Base-by-base conservation (phyloP, 1,140 invertebrate genomes). In the Carposina sasakii region DNA sequence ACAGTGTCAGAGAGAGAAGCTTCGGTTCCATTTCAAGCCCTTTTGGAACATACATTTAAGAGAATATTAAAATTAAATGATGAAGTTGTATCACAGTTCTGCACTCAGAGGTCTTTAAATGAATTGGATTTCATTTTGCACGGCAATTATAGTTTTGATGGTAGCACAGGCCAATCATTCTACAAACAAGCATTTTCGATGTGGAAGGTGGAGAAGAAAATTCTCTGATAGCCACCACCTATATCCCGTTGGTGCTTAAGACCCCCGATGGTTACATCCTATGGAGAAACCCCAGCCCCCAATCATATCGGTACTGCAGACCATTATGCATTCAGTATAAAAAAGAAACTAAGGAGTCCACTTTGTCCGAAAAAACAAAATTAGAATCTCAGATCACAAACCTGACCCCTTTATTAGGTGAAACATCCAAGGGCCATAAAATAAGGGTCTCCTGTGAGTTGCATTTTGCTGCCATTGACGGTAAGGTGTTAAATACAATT, bases 1-100 rank as follows among this genome's bases (percentile, higher is more conserved):
- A 24, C 15, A 3, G 34, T 48, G 3, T 21, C 16, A 39, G 46
- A 48, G 40, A 48, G n/a, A 48, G 46, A 48, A 26, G 46, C 46
- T 12, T n/a, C 22, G 2, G 34, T 48, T 6, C 22, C 46, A 28
- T 48, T 48, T 2, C 36, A 28, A 10, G 20, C 24, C 12, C 31
- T 48, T 6, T 26, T 48, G 2, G 19, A 16, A 22, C 45, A 48
- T 24, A 48, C 46, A 19, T 26, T 39, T 31, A n/a, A 31, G 15
- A 16, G 36, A 5, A 26, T 48, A 3, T 12, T 48, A 2, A 15
- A 37, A 28, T 28, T 10, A 2, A 23, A 23, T 30, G 36, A 48
- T 20, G 23, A 40, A 26, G 15, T 20, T 21, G 15, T 48, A 2
- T 15, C 23, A 19, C 16, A 36, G 30, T 48, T 39, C 16, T 39